These are phyloP conservation scores for Athene noctua DNA, from an alignment of 2,113 vertebrate genomes.

Conservation along the genomic window DNA sequence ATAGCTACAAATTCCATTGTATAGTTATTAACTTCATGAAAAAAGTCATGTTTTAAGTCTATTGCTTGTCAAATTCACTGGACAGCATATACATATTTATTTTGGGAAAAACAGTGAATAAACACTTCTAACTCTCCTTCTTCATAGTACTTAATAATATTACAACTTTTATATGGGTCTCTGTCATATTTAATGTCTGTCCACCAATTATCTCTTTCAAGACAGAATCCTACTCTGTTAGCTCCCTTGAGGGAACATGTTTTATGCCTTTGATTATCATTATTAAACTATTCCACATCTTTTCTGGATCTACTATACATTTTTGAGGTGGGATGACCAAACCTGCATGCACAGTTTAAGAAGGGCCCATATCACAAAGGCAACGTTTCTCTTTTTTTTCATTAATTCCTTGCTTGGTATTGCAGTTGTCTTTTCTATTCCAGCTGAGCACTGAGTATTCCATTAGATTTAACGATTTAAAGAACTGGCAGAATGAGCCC, in stretches of 20 bases:
- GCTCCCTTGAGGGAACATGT: background rate
- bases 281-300: background rate
- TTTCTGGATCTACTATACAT: background rate
- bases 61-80: background rate
- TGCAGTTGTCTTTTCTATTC: background rate
- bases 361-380: background rate
- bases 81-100: background rate
- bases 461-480: background rate
- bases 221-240: background rate
- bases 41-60: background rate
- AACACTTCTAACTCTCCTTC: background rate
- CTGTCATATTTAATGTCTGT: background rate
- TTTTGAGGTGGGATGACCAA: background rate
- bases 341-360: background rate
- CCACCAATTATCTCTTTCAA: background rate
- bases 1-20: background rate
- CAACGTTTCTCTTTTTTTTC: background rate
- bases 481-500: background rate
- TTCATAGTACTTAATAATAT: background rate
- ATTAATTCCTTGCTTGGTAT: background rate
- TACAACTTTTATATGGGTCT: background rate
- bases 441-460: background rate
- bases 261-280: background rate
- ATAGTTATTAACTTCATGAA: background rate
- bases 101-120: background rate